Evolutionary conservation across 2,888 invertebrate genomes (phyloP).

Genomic region (Torymus aiolomorphi): DNA sequence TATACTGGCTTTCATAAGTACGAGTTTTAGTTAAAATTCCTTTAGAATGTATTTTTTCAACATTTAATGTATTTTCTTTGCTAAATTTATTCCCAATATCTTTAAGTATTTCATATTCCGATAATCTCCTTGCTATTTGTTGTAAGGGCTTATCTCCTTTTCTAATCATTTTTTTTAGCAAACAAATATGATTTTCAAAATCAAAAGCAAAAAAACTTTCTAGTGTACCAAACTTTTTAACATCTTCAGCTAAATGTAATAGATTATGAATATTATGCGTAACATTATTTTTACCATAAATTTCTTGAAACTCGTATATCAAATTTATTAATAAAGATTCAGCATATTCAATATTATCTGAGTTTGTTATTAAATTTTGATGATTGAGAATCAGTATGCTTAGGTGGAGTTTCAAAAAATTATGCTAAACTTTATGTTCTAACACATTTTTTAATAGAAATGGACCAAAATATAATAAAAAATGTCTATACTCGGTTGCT

Average conservation of each 20-base stretch:
- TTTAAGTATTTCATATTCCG: not conserved
- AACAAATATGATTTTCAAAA: conserved; percentile 11
- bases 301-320: not conserved
- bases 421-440: conserved; percentile 5
- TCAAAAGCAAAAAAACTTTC: conserved; percentile 1
- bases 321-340: not conserved
- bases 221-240: not conserved
- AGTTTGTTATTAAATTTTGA: not conserved
- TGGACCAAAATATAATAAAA: conserved; percentile 13
- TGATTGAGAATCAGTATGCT: not conserved
- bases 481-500: not conserved
- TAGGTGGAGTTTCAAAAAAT: conserved; percentile 28
- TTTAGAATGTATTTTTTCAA: conserved; percentile 9
- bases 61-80: too few species aligned
- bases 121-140: not conserved
- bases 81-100: too few species aligned
- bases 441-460: not conserved
- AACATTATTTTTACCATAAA: conserved; percentile 1
- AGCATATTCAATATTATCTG: conserved; percentile 3
- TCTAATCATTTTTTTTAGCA: not conserved
- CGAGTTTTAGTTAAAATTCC: not conserved
- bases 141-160: conserved; percentile 1
- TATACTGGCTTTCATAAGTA: conserved; percentile 9
- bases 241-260: conserved; percentile 8
- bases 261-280: conserved; percentile 2